phyloP scores from a whole-genome alignment of 2,113 vertebrate genomes.

The Vanacampus margaritifer region DNA sequence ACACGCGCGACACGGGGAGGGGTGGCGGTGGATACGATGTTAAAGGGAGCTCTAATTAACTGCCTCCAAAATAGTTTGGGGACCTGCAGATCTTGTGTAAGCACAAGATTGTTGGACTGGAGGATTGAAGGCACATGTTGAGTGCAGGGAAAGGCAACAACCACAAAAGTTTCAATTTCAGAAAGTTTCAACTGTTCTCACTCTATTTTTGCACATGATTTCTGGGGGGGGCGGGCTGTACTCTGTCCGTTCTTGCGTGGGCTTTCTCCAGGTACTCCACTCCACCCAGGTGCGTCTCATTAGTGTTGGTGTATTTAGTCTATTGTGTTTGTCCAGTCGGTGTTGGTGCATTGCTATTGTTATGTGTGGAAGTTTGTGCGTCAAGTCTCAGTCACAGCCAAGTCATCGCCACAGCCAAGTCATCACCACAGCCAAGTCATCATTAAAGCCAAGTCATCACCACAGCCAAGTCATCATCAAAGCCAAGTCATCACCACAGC shows the following conservation, averaged over 20 bases:
- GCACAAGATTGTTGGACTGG: conserved; percentile 1
- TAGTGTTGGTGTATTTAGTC: too few relatives aligned
- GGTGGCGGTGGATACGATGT: conserved; percentile 20
- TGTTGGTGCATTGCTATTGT: too few relatives aligned
- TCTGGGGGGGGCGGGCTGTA: neutral
- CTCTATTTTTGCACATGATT: neutral
- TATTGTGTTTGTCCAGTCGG: too few relatives aligned
- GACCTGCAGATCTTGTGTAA: conserved; percentile 13
- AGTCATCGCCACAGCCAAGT: too few relatives aligned
- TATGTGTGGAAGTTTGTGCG: too few relatives aligned
- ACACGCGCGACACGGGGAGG: conserved; percentile 21
- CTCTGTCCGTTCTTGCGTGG: neutral
- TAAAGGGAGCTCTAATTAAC: conserved; percentile 23
- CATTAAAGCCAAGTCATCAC: too few relatives aligned
- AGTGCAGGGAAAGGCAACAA: conserved; percentile 6
- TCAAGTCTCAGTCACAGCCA: too few relatives aligned
- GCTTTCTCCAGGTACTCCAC: neutral
- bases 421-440: too few relatives aligned
- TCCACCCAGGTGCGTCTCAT: too few relatives aligned
- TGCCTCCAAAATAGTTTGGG: conserved; percentile 22
- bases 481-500: too few relatives aligned
- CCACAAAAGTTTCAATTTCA: conserved; percentile 2
- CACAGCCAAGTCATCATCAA: too few relatives aligned
- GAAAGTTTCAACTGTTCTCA: neutral
- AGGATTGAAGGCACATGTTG: conserved; percentile 8